These are phyloP conservation scores for Caenorhabditis imperialis DNA, from an alignment of 2,888 invertebrate species.

Conservation along the genomic window DNA sequence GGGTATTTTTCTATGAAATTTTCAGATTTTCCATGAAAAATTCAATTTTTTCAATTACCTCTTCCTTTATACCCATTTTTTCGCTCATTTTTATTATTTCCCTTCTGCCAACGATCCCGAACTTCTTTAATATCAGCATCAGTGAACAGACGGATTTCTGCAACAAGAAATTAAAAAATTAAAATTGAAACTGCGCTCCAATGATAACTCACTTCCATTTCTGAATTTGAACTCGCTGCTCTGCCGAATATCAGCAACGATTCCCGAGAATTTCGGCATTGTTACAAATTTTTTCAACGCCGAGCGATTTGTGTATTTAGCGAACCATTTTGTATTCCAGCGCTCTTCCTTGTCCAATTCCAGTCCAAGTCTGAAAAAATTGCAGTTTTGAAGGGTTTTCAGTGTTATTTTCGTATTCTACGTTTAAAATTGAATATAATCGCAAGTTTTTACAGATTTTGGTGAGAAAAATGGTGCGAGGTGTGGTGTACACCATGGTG, in stretches of 20 bases:
- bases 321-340: constrained; percentile 33
- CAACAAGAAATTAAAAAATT: no score
- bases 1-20: no score
- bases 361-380: no score
- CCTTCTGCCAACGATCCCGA: constrained; percentile 7
- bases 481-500: no score
- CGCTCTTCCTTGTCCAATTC: not conserved
- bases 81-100: not conserved
- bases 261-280: constrained; percentile 31
- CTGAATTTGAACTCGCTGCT: constrained; percentile 1
- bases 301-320: constrained; percentile 12
- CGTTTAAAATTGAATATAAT: no score
- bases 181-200: no score
- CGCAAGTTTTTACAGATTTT: no score
- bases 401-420: no score
- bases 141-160: not conserved
- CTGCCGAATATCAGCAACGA: not conserved
- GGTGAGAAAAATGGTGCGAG: no score
- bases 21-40: no score
- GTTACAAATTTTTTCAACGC: constrained; percentile 26
- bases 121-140: not conserved
- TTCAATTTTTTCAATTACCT: not conserved
- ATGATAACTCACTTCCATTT: not conserved
- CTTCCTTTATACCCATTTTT: not conserved
- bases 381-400: no score